These are phyloP conservation scores for Mormyrus proboscirostris DNA, from an alignment of 2,797 vertebrate genomes.

Conservation along the genomic window DNA sequence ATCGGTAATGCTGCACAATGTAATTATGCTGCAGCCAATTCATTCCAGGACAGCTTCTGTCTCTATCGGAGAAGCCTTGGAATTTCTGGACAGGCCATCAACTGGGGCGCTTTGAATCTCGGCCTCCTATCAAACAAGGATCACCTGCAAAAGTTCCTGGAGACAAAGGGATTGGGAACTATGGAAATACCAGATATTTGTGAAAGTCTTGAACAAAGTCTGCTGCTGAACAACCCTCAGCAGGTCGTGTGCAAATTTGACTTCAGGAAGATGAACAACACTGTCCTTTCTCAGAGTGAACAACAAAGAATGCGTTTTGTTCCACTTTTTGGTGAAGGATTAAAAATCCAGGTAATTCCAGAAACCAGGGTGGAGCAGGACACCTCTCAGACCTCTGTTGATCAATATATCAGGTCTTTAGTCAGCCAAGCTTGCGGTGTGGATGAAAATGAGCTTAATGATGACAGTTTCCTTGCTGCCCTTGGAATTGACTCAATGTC, in stretches of 20 bases:
- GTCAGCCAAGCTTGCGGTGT: constrained; percentile 56
- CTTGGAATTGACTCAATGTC: constrained; percentile 79
- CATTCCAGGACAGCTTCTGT: constrained; percentile 76
- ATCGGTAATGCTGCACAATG: constrained; percentile 72
- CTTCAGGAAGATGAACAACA: constrained; percentile 52
- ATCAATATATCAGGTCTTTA: constrained; percentile 56
- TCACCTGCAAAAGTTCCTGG: constrained; percentile 65
- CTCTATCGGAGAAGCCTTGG: constrained; percentile 72
- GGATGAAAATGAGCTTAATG: constrained; percentile 55
- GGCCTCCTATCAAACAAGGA: constrained; percentile 69
- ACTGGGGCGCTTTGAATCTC: constrained; percentile 79
- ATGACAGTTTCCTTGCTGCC: constrained; percentile 50
- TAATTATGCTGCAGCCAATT: constrained; percentile 81
- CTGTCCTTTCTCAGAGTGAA: constrained; percentile 56
- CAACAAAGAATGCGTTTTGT: constrained; percentile 59
- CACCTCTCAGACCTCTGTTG: constrained; percentile 34
- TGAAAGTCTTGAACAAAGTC: constrained; percentile 59
- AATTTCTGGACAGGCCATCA: constrained; percentile 74
- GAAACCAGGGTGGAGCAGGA: constrained; percentile 22
- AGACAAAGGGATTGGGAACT: constrained; percentile 66
- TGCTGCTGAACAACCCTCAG: constrained; percentile 64
- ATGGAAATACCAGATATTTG: constrained; percentile 67
- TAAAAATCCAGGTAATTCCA: not conserved
- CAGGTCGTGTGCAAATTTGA: constrained; percentile 72
- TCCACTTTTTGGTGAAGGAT: constrained; percentile 47